phyloP scores from a whole-genome alignment of 2,113 vertebrate species.

The Protomyctophum bolini region DNA sequence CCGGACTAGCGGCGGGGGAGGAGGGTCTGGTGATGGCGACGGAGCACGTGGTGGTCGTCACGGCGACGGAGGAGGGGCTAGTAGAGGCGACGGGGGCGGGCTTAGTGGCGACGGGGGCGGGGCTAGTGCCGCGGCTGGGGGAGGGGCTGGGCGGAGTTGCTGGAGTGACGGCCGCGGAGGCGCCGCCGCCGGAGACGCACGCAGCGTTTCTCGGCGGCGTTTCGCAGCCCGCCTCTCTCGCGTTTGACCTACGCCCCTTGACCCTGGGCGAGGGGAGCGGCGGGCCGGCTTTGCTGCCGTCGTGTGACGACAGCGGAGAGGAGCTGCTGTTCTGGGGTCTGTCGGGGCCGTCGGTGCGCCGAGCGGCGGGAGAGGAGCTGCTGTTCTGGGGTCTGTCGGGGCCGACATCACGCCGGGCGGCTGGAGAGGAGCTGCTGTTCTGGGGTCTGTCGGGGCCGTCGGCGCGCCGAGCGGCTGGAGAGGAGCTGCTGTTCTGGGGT shows the following conservation, averaged over 20 bases:
- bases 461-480: neutral
- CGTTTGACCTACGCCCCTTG: constrained; percentile 84
- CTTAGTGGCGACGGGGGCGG: constrained; percentile 47
- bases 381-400: constrained; percentile 29
- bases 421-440: constrained; percentile 25
- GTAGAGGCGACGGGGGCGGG: constrained; percentile 23
- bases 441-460: neutral
- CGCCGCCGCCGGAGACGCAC: too few species aligned
- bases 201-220: constrained; percentile 53
- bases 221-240: constrained; percentile 81
- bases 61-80: too few species aligned
- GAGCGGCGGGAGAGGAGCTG: neutral
- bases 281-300: constrained; percentile 68
- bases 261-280: constrained; percentile 79
- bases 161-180: constrained; percentile 49
- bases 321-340: constrained; percentile 24
- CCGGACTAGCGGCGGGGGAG: too few species aligned
- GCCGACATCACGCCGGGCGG: neutral
- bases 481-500: constrained; percentile 25
- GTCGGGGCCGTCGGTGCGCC: neutral
- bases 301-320: neutral
- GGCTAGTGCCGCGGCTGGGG: neutral
- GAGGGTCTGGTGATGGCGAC: too few species aligned
- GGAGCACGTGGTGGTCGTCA: too few species aligned
- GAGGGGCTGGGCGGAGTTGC: constrained; percentile 61